These are phyloP conservation scores for Hystrix brachyura DNA, from an alignment of 2,113 vertebrate genomes.

Conservation along the genomic window DNA sequence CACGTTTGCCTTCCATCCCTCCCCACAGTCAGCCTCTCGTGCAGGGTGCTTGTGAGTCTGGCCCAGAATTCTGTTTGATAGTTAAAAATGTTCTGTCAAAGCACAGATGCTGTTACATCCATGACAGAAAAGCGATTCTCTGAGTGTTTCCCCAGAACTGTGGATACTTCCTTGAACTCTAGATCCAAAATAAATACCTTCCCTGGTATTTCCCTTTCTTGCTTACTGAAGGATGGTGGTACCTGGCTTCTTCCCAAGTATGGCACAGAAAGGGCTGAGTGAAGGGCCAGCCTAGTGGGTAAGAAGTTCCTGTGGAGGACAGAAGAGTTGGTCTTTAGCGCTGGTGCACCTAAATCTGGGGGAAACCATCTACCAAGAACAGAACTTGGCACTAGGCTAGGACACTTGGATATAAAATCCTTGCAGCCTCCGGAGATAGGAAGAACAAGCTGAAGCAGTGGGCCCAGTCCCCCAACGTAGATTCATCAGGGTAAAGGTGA, in stretches of 20 bases:
- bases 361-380: neutral
- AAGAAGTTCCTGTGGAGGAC: neutral
- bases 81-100: constrained; percentile 82
- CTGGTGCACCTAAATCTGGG: neutral
- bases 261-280: neutral
- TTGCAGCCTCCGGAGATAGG: neutral
- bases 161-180: constrained; percentile 43
- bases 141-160: constrained; percentile 53
- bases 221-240: neutral
- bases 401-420: neutral
- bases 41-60: constrained; percentile 53
- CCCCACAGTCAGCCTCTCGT: neutral
- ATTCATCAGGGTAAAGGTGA: neutral
- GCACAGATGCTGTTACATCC: constrained; percentile 69
- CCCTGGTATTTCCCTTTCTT: neutral
- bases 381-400: neutral
- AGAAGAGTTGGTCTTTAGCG: neutral
- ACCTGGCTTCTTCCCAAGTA: neutral
- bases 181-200: constrained; percentile 69
- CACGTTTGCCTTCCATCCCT: neutral
- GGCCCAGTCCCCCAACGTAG: rapidly evolving
- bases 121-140: constrained; percentile 69
- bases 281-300: neutral
- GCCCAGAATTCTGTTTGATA: constrained; percentile 84
- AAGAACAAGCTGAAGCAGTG: neutral